Evolutionary conservation across 2,888 invertebrate genomes (phyloP).

Genomic region (Chymomyza amoena): DNA sequence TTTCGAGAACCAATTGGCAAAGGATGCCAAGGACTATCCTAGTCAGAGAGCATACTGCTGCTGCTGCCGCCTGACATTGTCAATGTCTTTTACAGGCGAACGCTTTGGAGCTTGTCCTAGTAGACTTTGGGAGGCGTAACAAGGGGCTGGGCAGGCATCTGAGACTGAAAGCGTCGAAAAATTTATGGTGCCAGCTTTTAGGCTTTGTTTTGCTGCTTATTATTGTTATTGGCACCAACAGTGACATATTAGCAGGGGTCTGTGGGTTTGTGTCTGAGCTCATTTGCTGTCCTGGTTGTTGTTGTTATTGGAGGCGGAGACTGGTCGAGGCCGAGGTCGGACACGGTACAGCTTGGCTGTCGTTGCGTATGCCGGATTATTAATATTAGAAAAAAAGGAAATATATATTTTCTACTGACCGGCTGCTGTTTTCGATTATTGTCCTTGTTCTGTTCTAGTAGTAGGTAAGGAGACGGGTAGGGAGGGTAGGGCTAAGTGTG

Average conservation of each 20-base stretch:
- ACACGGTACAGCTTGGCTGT: background rate
- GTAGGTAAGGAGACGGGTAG: background rate
- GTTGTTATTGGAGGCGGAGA: background rate
- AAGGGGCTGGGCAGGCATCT: too few relatives aligned
- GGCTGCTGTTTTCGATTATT: conserved; percentile 73
- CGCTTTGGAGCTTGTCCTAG: background rate
- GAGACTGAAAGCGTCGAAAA: background rate
- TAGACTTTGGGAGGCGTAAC: background rate
- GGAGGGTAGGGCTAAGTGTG: background rate
- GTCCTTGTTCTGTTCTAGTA: conserved; percentile 40
- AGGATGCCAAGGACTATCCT: conserved; percentile 57
- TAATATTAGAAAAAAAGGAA: conserved; percentile 61
- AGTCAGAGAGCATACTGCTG: background rate
- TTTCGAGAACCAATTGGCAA: conserved; percentile 49
- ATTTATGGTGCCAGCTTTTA: conserved; percentile 71
- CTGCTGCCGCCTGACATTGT: conserved; percentile 51
- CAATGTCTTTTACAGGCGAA: conserved; percentile 49
- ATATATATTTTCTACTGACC: conserved; percentile 72
- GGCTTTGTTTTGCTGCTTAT: conserved; percentile 73
- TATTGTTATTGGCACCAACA: conserved; percentile 75
- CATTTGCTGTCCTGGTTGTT: conserved; percentile 47
- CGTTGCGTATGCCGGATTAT: conserved; percentile 66
- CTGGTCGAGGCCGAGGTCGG: background rate
- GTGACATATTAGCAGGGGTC: conserved; percentile 64
- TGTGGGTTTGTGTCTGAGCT: conserved; percentile 51